Evolutionary conservation across 2,797 vertebrate genomes (phyloP).

Genomic region (Arremon brunneinucha): DNA sequence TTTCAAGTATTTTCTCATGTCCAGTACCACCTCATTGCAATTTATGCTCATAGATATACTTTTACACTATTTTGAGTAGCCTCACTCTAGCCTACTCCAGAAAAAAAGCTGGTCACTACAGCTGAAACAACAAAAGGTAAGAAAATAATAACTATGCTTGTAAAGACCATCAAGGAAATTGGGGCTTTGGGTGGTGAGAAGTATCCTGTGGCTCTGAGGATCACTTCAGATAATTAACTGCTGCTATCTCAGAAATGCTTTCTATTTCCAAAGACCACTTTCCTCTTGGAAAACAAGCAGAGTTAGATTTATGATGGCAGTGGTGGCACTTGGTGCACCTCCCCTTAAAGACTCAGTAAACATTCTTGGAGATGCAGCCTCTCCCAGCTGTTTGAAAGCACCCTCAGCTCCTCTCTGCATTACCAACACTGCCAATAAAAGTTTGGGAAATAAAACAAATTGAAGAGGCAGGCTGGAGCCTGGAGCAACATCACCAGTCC

Average conservation of each 20-base stretch:
- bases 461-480: neutral
- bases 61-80: neutral
- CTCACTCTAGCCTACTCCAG: neutral
- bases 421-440: neutral
- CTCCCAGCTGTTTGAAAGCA: neutral
- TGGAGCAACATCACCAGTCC: neutral
- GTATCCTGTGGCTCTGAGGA: neutral
- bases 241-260: neutral
- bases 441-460: neutral
- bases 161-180: neutral
- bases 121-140: neutral
- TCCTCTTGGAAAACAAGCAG: neutral
- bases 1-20: neutral
- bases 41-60: neutral
- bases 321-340: neutral
- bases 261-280: neutral
- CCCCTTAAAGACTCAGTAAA: neutral
- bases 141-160: neutral
- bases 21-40: neutral
- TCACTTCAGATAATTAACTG: conserved; percentile 35
- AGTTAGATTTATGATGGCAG: neutral
- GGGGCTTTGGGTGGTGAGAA: neutral
- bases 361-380: neutral
- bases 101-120: neutral
- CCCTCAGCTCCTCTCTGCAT: neutral